Evolutionary conservation across 2,113 vertebrate species (phyloP), one percentile per base, ranked within the genome.

Genomic region (Melanerpes aurifrons): DNA sequence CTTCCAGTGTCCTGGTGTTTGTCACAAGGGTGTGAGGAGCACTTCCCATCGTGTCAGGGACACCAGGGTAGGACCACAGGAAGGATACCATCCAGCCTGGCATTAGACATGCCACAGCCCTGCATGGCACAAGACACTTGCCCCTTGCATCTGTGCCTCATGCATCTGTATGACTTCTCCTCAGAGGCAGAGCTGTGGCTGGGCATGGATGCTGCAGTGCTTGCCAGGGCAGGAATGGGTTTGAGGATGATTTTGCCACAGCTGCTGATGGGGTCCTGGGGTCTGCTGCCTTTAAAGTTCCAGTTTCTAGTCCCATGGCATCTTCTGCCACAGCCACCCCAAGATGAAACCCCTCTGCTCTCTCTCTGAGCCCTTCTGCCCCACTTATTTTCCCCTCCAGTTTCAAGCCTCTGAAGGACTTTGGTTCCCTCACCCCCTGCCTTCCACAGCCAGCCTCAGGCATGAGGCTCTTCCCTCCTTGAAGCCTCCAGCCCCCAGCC

Each of bases 131-230:
- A 26, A 35, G 83, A 8, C 19, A 5, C 31, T 66, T 88, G 26
- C 43, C 45, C 32, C n/a, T 37, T 1, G 0, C 1, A 6, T 40
- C 68, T 29, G 29, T 61, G 32, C 71, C 47, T 47, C 7, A 4
- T 31, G 53, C 45, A 20, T 19, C 53, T 32, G 10, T 26, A 29
- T 56, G 24, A 3, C 50, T 40, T n/a, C 32, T 72, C 64, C 50
- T 32, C 64, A 76, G 72, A 66, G 57, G 12, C 15, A 17, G n/a
- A 77, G 28, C 62, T 53, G 43, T 61, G 22, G 10, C 54, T 62
- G 45, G 28, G 24, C 64, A 16, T 0, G 0, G 14, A 12, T 54
- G 32, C 61, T 32, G 1, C 47, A 37, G 18, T 6, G 16, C 59
- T 48, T 74, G 29, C 12, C 57, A 37, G 50, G 40, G n/a, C 25